Evolutionary conservation across 2,888 invertebrate genomes (phyloP), one percentile per base, ranked within the genome.

Genomic region (Cylindroiulus punctatus): DNA sequence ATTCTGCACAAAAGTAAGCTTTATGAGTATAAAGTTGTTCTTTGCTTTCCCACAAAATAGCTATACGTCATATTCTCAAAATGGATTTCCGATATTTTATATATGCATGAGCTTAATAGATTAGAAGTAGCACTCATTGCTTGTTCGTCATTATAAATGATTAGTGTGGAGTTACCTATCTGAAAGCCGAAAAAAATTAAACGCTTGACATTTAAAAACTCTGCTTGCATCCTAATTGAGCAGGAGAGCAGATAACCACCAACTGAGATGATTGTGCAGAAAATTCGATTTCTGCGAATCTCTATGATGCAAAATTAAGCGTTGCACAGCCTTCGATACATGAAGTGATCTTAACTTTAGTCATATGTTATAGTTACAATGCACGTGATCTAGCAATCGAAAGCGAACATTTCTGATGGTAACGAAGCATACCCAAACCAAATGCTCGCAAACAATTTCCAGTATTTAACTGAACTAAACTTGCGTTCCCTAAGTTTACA

Each of bases 11-110:
- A 30, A 1, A 76, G 12, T 30, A 14, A 14, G 26, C 10, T 30
- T 0, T 30, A 76, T 30, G 26, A 76, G 26, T 30, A 14, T 30
- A 76, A 76, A n/a, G 14, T 14, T 8, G 26, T 14, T 76, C 30
- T 12, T 44, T 14, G 8, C 12, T 65, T 26, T 65, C 10, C 10
- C n/a, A 65, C 17, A 65, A 26, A 65, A 65, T 76, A 76, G 76
- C 76, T 76, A 76, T 30, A 76, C 76, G 76, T 76, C 76, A 76
- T 30, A 30, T 76, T 76, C 76, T 8, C 26, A 76, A 76, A 76
- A 76, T 76, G 76, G 76, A 76, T 76, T 76, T 76, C 30, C 76
- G 76, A 76, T 76, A 76, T 76, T 76, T 76, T 76, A 76, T 76
- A 76, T 76, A 76, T 76, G 76, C 76, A 76, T 76, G 76, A 76